Conservation (phyloP, 2,888 invertebrate species). For the Ochropleura plecta region DNA sequence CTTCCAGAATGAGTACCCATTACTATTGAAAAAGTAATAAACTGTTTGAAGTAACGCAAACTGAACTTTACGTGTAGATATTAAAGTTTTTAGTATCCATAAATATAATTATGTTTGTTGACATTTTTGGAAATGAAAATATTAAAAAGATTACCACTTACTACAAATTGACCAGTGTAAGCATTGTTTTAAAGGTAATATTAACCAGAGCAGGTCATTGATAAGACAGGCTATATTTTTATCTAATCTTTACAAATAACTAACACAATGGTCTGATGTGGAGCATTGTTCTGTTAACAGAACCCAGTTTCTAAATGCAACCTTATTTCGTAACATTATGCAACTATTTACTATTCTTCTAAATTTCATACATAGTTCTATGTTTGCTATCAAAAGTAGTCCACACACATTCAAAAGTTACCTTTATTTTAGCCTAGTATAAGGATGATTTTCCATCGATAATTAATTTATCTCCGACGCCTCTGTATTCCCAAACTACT, state of each 20-base stretch:
- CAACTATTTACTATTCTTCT: background rate
- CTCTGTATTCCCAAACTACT: constrained; percentile 40
- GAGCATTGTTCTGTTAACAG: constrained; percentile 29
- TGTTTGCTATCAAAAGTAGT: background rate
- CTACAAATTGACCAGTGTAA: background rate
- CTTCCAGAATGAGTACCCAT: background rate
- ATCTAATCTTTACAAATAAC: constrained; percentile 48
- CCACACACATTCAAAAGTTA: background rate
- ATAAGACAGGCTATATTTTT: constrained; percentile 38
- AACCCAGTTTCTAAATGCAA: constrained; percentile 22
- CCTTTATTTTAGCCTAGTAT: too few relatives aligned
- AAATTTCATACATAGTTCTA: background rate
- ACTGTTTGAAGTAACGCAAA: background rate
- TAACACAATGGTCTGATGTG: constrained; percentile 22
- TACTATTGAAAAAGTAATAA: background rate
- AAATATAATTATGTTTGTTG: background rate
- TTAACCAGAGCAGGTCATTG: constrained; percentile 39
- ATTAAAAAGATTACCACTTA: background rate
- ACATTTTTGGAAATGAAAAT: background rate
- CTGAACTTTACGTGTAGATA: background rate
- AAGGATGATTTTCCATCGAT: background rate
- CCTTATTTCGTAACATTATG: constrained; percentile 11
- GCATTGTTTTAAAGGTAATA: background rate
- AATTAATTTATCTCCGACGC: constrained; percentile 12
- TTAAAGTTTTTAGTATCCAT: background rate